Evolutionary conservation across 1,140 invertebrate genomes (phyloP).

Genomic region (Maconellicoccus hirsutus): DNA sequence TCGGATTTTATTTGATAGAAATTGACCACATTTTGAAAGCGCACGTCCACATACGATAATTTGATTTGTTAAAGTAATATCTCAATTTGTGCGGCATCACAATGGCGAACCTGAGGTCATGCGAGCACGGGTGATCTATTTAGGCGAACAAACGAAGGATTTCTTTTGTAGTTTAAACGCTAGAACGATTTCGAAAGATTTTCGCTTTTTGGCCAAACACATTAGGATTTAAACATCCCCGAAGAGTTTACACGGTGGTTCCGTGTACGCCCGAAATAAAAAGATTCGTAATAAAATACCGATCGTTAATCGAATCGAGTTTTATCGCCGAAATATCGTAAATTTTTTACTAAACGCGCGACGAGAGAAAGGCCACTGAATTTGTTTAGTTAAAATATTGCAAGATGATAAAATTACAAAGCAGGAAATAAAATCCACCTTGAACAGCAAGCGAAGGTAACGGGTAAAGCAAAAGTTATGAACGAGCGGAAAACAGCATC

Average conservation of each 20-base stretch:
- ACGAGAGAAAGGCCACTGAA: neutral
- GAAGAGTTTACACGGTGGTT: too few relatives aligned
- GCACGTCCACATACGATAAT: neutral
- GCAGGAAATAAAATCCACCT: constrained; percentile 7
- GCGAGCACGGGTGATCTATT: too few relatives aligned
- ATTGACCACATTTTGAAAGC: neutral
- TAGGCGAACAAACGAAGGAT: too few relatives aligned
- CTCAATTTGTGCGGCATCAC: neutral
- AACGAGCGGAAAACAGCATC: too few relatives aligned
- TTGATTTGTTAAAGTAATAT: neutral
- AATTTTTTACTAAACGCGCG: neutral
- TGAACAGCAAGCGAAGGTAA: constrained; percentile 7
- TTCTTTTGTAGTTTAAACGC: too few relatives aligned
- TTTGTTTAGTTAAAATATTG: neutral
- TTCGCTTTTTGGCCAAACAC: too few relatives aligned
- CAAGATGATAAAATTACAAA: neutral
- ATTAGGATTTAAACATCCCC: too few relatives aligned
- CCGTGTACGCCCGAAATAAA: constrained; percentile 1
- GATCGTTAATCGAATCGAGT: too few relatives aligned
- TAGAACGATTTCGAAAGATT: too few relatives aligned
- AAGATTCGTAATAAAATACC: neutral
- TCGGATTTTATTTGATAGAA: neutral
- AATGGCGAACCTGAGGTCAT: neutral
- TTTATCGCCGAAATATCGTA: too few relatives aligned
- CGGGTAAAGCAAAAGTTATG: neutral